Evolutionary conservation across 2,888 invertebrate genomes (phyloP).

Genomic region (Yponomeuta evonymella): DNA sequence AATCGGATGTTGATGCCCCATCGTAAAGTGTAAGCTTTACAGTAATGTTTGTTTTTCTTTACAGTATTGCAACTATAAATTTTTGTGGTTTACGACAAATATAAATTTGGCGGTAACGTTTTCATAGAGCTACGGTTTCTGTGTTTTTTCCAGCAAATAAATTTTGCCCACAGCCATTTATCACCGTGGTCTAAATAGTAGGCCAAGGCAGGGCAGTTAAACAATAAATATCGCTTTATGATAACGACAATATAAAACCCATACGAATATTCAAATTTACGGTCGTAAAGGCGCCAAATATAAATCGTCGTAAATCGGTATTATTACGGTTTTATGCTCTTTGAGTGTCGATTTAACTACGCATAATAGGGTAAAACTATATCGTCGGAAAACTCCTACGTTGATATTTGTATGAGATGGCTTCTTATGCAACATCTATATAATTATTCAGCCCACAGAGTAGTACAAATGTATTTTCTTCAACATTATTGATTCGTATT

Average conservation of each 20-base stretch:
- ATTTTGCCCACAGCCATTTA: neutral
- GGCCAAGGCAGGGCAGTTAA: neutral
- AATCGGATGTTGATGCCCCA: slow-evolving; percentile 4
- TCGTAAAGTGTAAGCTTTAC: slow-evolving; percentile 14
- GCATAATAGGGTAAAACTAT: neutral
- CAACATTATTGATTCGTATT: too few relatives aligned
- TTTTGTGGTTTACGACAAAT: slow-evolving; percentile 5
- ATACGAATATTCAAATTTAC: neutral
- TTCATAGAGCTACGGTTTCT: neutral
- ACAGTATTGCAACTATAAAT: slow-evolving; percentile 9
- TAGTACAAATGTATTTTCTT: too few relatives aligned
- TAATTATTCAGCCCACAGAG: too few relatives aligned
- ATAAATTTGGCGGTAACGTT: neutral
- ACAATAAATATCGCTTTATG: neutral
- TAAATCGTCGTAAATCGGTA: neutral
- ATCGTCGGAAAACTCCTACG: neutral
- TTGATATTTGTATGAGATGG: neutral
- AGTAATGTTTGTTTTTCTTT: slow-evolving; percentile 11
- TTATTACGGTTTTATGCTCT: slow-evolving; percentile 6
- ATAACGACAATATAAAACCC: neutral
- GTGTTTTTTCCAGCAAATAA: neutral
- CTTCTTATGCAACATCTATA: neutral
- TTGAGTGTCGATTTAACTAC: slow-evolving; percentile 4
- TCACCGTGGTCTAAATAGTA: neutral
- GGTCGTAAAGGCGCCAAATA: slow-evolving; percentile 2